Base-by-base conservation (phyloP, 2,797 vertebrate species). In the Oceanodroma leucorhoa region DNA sequence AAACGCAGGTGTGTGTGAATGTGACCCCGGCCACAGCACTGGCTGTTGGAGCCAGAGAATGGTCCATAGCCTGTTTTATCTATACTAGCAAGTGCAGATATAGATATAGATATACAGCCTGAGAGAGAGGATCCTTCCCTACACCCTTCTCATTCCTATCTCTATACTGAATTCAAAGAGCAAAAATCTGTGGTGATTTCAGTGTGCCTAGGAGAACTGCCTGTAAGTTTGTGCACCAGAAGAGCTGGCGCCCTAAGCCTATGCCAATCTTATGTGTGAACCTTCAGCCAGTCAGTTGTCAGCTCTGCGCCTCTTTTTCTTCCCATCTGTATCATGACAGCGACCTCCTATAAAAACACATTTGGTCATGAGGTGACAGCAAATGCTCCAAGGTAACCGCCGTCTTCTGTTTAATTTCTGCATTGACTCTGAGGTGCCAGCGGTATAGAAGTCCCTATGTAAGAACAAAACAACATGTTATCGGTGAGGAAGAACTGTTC, bases 1-100 rank as follows among this genome's bases (percentile, higher is more conserved):
- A 84, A 93, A 65, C 1, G 1, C 21, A 18, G 10, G 13, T 45
- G 8, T 43, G 6, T 23, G 13, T 64, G 55, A 26, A 60, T 75
- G 43, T 66, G 40, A 46, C 26, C 18, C 11, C 0, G 1, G 60
- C 21, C 32, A 34, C 34, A 54, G 24, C 50, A 26, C 29, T 58
- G 38, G 6, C 38, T 75, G 32, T 53, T 0, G 0, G 11, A 78
- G 32, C 4, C 32, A 58, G 29, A 36, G 55, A 40, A 43, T 14
- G 15, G 29, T 75, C 45, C 27, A 12, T 26, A 40, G 27, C 15
- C 46, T 69, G 13, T n/a, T 89, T 81, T 71, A 51, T 83, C 61
- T 55, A 4, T 30, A 30, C 8, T 13, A 43, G 34, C 29, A 71
- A 53, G 43, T 54, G 29, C 41, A 61, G 46, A 23, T 79, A 36